A percentile compares a stretch with the other conserved stretches of the same genome.
phyloP scores from a whole-genome alignment of 2,888 invertebrate species.

The Sinelater perroti region DNA sequence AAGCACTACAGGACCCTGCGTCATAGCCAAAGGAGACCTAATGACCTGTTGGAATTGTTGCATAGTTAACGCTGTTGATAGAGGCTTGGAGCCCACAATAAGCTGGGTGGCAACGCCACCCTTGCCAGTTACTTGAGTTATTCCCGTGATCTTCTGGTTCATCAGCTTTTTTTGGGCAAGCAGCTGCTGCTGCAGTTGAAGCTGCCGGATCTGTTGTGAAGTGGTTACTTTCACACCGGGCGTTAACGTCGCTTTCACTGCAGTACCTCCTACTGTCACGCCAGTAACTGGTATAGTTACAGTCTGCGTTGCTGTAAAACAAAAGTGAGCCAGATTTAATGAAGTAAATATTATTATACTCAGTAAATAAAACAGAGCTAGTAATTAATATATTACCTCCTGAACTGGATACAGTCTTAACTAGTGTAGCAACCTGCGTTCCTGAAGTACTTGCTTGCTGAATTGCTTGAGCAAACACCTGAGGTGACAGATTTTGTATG shows the following conservation, averaged over 20 bases:
- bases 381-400: constrained; percentile 45
- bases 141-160: constrained; percentile 70
- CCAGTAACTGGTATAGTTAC: constrained; percentile 66
- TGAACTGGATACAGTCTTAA: constrained; percentile 66
- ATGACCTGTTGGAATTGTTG: constrained; percentile 78
- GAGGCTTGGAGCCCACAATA: constrained; percentile 72
- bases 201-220: constrained; percentile 71
- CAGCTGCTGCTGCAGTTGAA: constrained; percentile 68
- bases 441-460: constrained; percentile 65
- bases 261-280: constrained; percentile 61
- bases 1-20: constrained; percentile 68
- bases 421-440: constrained; percentile 69
- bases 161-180: constrained; percentile 66
- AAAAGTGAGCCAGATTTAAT: no score
- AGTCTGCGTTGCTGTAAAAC: constrained; percentile 55
- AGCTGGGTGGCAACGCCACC: constrained; percentile 71
- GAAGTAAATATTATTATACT: no score
- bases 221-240: constrained; percentile 64
- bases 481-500: constrained; percentile 56
- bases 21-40: constrained; percentile 61
- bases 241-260: constrained; percentile 48
- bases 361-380: constrained; percentile 48
- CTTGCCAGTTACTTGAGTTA: constrained; percentile 63
- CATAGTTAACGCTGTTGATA: constrained; percentile 72
- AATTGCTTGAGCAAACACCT: constrained; percentile 58